phyloP scores from a whole-genome alignment of 2,113 vertebrate genomes.

The Ptilonorhynchus violaceus region DNA sequence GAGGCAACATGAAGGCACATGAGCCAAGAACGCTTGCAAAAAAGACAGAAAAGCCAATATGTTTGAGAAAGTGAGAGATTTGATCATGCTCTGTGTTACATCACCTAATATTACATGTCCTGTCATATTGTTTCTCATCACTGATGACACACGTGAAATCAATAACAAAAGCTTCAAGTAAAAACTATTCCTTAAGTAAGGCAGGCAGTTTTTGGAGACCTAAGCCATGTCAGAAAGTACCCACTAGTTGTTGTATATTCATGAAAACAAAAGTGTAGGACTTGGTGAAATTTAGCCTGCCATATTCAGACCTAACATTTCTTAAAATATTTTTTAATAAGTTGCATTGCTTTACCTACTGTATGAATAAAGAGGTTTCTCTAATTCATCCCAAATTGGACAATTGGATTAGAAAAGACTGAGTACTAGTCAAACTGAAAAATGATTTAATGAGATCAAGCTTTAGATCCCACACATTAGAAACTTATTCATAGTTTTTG shows the following conservation, averaged over 20 bases:
- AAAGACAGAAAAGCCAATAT: neutral
- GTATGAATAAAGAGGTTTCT: neutral
- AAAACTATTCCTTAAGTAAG: neutral
- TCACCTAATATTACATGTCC: neutral
- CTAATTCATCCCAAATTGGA: neutral
- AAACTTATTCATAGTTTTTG: neutral
- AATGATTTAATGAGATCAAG: neutral
- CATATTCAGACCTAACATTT: neutral
- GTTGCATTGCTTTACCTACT: neutral
- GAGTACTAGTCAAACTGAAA: neutral
- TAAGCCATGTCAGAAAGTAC: neutral
- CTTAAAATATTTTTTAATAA: neutral
- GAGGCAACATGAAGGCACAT: neutral
- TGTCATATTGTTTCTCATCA: neutral
- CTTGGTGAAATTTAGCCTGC: neutral
- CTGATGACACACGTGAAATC: neutral
- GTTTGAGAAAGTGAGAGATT: neutral
- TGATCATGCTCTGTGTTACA: neutral
- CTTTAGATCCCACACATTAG: neutral
- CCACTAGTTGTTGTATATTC: neutral
- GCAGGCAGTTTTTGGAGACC: neutral
- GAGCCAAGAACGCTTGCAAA: neutral
- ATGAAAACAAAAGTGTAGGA: neutral
- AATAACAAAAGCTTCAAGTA: neutral
- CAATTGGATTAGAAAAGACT: neutral